These are phyloP conservation scores for Aspiorhynchus laticeps DNA, from an alignment of 2,113 vertebrate genomes.

Conservation along the genomic window DNA sequence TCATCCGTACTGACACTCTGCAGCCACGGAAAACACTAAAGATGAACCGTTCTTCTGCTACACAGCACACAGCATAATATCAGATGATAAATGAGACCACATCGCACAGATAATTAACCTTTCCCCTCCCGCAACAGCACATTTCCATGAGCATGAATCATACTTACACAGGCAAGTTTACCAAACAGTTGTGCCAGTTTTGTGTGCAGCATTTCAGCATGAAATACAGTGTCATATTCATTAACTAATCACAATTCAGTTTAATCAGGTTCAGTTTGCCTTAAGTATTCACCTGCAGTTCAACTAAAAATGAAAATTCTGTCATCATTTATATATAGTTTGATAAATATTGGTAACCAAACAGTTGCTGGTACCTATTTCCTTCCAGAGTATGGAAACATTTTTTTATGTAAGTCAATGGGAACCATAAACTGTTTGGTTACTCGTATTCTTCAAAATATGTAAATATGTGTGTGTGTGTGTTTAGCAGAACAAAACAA, in stretches of 20 bases:
- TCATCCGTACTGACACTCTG: background rate
- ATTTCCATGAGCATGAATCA: constrained; percentile 13
- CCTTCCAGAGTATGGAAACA: background rate
- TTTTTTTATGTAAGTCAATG: too few relatives aligned
- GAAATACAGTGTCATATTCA: background rate
- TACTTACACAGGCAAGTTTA: background rate
- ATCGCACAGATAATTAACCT: background rate
- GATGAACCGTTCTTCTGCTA: background rate
- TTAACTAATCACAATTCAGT: background rate
- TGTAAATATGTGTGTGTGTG: background rate
- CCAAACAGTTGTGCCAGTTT: background rate
- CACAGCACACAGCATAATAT: background rate
- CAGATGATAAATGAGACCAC: background rate
- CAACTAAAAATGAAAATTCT: background rate
- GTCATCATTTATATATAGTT: background rate
- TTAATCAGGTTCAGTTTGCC: background rate
- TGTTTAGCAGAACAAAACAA: background rate
- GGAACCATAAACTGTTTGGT: too few relatives aligned
- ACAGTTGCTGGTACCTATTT: background rate
- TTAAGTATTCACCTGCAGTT: background rate
- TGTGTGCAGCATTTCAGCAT: background rate
- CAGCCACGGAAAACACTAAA: background rate
- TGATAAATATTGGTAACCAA: background rate
- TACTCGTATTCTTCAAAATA: background rate
- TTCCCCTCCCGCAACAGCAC: background rate